phyloP scores from a whole-genome alignment of 1,140 invertebrate species.

The Drosophila eugracilis region DNA sequence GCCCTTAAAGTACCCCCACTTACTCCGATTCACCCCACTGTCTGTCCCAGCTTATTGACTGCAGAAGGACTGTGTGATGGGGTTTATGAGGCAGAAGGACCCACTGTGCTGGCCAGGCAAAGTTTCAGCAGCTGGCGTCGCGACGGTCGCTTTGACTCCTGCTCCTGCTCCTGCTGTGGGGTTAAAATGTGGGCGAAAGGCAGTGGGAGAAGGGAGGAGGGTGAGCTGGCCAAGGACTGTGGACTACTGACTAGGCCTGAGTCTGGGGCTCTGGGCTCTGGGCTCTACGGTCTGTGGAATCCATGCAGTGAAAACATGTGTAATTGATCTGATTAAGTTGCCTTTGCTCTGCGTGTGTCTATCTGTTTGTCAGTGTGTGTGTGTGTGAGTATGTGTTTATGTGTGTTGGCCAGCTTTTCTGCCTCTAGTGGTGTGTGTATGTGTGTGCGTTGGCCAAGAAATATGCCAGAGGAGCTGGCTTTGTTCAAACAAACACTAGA shows the following conservation, averaged over 20 bases:
- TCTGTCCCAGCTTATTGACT: slow-evolving; percentile 8
- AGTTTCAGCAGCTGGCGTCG: slow-evolving; percentile 51
- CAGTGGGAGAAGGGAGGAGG: neutral
- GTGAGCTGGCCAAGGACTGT: neutral
- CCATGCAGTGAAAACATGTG: slow-evolving; percentile 82
- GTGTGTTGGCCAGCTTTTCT: slow-evolving; percentile 3
- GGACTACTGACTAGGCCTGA: slow-evolving; percentile 23
- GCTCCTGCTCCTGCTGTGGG: slow-evolving; percentile 14
- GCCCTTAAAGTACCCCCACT: neutral
- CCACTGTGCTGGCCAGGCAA: slow-evolving; percentile 29
- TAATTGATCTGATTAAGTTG: slow-evolving; percentile 83
- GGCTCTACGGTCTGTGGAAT: slow-evolving; percentile 52
- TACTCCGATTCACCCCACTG: neutral
- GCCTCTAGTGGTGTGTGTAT: neutral
- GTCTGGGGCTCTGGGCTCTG: slow-evolving; percentile 15
- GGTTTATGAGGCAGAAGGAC: slow-evolving; percentile 3
- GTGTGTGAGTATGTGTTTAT: slow-evolving; percentile 17
- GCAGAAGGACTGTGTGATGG: neutral
- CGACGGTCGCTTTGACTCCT: slow-evolving; percentile 22
- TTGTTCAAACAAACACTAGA: slow-evolving; percentile 54
- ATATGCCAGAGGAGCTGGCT: slow-evolving; percentile 56
- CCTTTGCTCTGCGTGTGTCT: slow-evolving; percentile 61
- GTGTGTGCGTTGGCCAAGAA: slow-evolving; percentile 45
- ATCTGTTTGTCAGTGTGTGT: slow-evolving; percentile 3
- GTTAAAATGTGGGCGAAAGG: too few relatives aligned